These are phyloP conservation scores for Gallinago media DNA, from an alignment of 2,113 vertebrate genomes.

Conservation along the genomic window DNA sequence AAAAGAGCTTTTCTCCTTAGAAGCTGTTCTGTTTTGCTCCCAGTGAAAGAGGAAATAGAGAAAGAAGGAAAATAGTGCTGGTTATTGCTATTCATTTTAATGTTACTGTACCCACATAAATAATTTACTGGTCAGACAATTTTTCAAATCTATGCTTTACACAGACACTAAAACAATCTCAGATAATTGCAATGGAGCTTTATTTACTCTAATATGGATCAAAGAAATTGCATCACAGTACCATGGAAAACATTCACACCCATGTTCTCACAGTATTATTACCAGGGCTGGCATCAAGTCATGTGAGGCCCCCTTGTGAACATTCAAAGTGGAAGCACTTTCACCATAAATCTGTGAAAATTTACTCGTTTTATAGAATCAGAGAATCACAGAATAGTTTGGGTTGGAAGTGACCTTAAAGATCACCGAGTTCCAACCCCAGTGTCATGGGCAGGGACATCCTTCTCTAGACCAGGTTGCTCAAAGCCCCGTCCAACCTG, in stretches of 20 bases:
- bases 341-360: neutral
- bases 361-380: neutral
- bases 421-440: neutral
- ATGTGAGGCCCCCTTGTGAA: neutral
- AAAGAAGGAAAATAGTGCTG: neutral
- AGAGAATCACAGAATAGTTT: neutral
- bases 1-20: neutral
- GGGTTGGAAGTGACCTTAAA: neutral
- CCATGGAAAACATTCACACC: neutral
- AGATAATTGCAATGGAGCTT: constrained; percentile 30
- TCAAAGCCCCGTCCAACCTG: neutral
- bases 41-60: neutral
- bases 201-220: neutral
- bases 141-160: constrained; percentile 25
- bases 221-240: constrained; percentile 20
- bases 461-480: neutral
- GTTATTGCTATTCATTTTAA: neutral
- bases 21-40: neutral
- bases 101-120: neutral
- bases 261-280: neutral
- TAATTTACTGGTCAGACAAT: neutral
- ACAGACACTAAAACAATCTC: neutral
- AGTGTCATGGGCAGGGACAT: neutral
- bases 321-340: neutral
- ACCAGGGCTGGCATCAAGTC: neutral